Evolutionary conservation across 2,797 vertebrate genomes (phyloP), one percentile per base, ranked within the genome.

Genomic region (Mus spretus): DNA sequence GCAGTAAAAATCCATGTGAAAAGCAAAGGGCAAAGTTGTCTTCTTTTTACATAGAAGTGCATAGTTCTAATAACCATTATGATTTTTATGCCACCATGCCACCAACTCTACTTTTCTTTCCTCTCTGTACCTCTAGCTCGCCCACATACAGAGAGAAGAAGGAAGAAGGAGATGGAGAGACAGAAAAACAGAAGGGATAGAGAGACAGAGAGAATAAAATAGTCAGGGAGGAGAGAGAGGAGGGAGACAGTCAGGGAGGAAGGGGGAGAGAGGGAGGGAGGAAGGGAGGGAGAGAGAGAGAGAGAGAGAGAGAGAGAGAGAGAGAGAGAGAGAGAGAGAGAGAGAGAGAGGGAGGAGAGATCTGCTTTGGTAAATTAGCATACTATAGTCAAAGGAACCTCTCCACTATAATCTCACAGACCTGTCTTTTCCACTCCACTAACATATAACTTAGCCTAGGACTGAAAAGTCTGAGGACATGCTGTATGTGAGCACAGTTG

Each of bases 221-320:
- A 55, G 57, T 59, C 5, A 59, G 19, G 19, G 19, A 59, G 19
- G 15, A 59, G 63, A 70, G 5, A 70, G 65, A 22, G 70, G 7
- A 19, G 3, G 8, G 3, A 22, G 9, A 40, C n/a, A 37, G 8
- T 1, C 47, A 50, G 47, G 17, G 63, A 70, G 1, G n/a, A 65
- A 37, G 70, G 7, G n/a, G 3, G 10, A 3, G 7, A 6, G 17
- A 2, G 8, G 17, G 19, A 72, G 6, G 6, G 5, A 7, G 3
- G 26, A 61, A 63, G 22, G 8, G 22, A 6, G 8, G 1, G 8
- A 72, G 2, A 20, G 7, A 37, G 70, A n/a, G 15, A 72, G n/a
- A 17, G n/a, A 37, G 6, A 70, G 31, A 70, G 34, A 12, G 34
- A 15, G 6, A 17, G 15, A 72, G 34, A 19, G 67, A n/a, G 15